These are phyloP conservation scores for Amblyornis subalaris DNA, from an alignment of 2,113 vertebrate genomes.

Conservation along the genomic window DNA sequence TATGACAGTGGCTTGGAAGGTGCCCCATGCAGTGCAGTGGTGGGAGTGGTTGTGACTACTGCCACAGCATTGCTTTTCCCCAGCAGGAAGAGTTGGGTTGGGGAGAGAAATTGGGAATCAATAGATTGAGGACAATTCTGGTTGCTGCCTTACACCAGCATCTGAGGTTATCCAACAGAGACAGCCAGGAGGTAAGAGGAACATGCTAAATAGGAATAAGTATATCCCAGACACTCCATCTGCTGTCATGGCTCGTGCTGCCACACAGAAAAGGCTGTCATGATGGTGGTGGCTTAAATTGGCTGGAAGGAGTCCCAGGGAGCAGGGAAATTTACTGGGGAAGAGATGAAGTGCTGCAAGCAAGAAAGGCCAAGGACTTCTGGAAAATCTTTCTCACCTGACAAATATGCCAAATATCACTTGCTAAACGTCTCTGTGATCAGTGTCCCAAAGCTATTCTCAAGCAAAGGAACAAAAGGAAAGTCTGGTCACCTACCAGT, in stretches of 20 bases:
- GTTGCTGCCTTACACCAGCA: neutral
- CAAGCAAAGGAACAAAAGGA: neutral
- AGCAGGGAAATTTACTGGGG: neutral
- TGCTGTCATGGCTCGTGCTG: neutral
- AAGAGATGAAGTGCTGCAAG: neutral
- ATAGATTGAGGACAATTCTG: neutral
- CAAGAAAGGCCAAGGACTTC: neutral
- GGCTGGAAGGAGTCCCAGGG: neutral
- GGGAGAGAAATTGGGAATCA: neutral
- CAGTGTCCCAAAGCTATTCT: neutral
- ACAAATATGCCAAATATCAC: neutral
- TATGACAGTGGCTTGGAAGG: neutral
- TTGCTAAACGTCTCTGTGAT: neutral
- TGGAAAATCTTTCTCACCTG: neutral
- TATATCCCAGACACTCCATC: neutral
- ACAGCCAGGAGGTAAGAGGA: neutral
- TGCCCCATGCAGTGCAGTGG: rapidly evolving
- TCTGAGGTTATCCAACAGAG: neutral
- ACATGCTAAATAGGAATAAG: neutral
- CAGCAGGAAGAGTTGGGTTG: neutral
- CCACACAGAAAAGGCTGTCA: neutral
- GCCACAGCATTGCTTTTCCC: neutral
- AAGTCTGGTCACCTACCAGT: neutral
- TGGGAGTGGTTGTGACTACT: too few relatives aligned
- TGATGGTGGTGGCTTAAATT: neutral